Base-by-base conservation (phyloP, 2,888 invertebrate genomes). In the Drosophila mimetica region DNA sequence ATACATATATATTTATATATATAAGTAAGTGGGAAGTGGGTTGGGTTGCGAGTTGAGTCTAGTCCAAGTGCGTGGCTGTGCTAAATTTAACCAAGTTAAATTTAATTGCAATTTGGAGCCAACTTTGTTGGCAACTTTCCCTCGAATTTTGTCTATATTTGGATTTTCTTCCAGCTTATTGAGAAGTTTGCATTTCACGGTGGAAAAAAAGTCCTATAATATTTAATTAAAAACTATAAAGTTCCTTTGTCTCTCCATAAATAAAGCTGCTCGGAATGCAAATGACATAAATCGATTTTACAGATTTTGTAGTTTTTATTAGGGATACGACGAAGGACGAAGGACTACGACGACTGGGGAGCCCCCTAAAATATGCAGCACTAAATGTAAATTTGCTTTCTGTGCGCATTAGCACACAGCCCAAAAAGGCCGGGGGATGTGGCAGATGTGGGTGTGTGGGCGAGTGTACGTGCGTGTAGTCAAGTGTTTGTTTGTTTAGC, bases 361-460 rank as follows among this genome's bases (percentile, higher is more conserved):
- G 25, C 22, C 74, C 48, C 61, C 51, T 52, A 59, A 77, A 74
- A 65, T 77, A 71, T 79, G 79, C 83, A 76, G 69, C 74, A 82
- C 74, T 72, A 77, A 79, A 84, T 85, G 74, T 76, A 71, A 79
- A 85, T 82, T 63, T 74, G 71, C 61, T 73, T 74, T 70, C 58
- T 54, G 61, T 58, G 50, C 70, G 64, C 64, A 65, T 65, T 51
- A 69, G 46, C 74, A 59, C 60, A 37, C 28, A 28, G 22, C 28
- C 48, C 18, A 28, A 32, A 46, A 20, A 8, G 32, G n/a, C 11
- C 13, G 18, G 16, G 28, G 25, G 28, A 28, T 47, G 20, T 44
- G 39, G 57, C 37, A 18, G 47, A 28, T 30, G 41, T 42, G 14
- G 28, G 16, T 13, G n/a, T 30, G 36, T 32, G 16, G 18, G 34